These are phyloP conservation scores for Drosophila bocqueti DNA, from an alignment of 1,140 invertebrate species.

Conservation along the genomic window DNA sequence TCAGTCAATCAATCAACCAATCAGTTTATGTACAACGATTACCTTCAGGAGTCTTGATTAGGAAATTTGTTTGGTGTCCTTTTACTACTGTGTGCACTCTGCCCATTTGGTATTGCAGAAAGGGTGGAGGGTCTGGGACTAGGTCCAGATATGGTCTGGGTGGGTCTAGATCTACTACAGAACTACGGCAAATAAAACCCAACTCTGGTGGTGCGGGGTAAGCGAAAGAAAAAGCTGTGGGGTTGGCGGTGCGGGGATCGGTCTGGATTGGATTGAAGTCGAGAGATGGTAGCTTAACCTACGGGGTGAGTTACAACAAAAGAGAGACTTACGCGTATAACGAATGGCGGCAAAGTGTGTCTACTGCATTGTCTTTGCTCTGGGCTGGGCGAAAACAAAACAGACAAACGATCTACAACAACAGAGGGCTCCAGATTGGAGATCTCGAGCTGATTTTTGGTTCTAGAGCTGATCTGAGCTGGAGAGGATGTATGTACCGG, in stretches of 20 bases:
- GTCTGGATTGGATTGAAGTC: conserved; percentile 12
- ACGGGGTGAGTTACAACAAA: conserved; percentile 70
- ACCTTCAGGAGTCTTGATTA: conserved; percentile 31
- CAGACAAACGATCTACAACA: conserved; percentile 69
- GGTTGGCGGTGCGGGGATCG: conserved; percentile 21
- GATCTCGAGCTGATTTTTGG: conserved; percentile 34
- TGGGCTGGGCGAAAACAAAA: conserved; percentile 58
- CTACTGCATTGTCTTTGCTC: conserved; percentile 68
- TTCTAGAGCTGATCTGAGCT: conserved; percentile 57
- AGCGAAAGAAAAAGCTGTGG: conserved; percentile 68
- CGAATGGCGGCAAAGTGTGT: conserved; percentile 80
- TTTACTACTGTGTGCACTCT: conserved; percentile 41
- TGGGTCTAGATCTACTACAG: conserved; percentile 47
- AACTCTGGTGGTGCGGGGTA: conserved; percentile 36
- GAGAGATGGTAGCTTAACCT: conserved; percentile 57
- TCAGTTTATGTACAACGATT: conserved; percentile 39
- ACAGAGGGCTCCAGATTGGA: conserved; percentile 52
- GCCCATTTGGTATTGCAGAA: conserved; percentile 42
- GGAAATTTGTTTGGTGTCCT: conserved; percentile 25
- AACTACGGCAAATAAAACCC: conserved; percentile 55
- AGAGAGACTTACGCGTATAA: conserved; percentile 80
- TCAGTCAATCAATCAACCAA: conserved; percentile 31
- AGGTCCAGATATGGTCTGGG: conserved; percentile 20
- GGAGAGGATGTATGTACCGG: conserved; percentile 42
- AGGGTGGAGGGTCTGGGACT: conserved; percentile 37